Percentiles rank a stretch among this genome's conserved stretches.
phyloP scores from a whole-genome alignment of 2,888 invertebrate species.

The Agrochola circellaris region DNA sequence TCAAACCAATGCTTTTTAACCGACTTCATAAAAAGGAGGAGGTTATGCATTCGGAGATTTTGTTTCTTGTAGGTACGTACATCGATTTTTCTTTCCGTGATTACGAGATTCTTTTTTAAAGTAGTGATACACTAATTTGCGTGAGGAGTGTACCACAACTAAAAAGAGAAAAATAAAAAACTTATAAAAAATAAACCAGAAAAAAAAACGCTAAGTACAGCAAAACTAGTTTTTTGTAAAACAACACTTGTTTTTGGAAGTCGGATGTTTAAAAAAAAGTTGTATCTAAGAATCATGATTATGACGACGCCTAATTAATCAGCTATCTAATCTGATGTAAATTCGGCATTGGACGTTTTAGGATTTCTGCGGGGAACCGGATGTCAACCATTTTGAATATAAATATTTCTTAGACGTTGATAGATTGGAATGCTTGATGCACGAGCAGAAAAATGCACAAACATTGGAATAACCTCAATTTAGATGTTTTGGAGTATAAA shows the following conservation, averaged over 20 bases:
- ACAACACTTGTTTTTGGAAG: not conserved
- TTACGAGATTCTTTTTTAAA: not conserved
- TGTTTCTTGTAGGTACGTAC: not conserved
- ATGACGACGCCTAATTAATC: not conserved
- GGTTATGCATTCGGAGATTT: not conserved
- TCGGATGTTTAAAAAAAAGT: not conserved
- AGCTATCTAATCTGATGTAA: slow-evolving; percentile 6
- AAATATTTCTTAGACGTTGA: slow-evolving; percentile 17
- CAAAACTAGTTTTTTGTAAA: not conserved
- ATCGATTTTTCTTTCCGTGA: not conserved
- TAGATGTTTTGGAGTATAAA: not conserved
- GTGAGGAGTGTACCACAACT: not conserved
- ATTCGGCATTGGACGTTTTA: not conserved
- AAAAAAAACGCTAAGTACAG: not conserved
- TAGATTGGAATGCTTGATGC: slow-evolving; percentile 15
- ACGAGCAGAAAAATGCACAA: slow-evolving; percentile 16
- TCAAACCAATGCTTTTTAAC: not conserved
- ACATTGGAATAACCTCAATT: slow-evolving; percentile 20
- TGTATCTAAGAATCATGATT: not conserved
- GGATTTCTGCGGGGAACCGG: not conserved
- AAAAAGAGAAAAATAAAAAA: not conserved
- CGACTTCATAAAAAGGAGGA: not conserved
- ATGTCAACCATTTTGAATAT: slow-evolving; percentile 8
- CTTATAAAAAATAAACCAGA: not conserved
- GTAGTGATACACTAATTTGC: too few species aligned